Evolutionary conservation across 1,140 invertebrate genomes (phyloP).

Genomic region (Drosophila murphyi): DNA sequence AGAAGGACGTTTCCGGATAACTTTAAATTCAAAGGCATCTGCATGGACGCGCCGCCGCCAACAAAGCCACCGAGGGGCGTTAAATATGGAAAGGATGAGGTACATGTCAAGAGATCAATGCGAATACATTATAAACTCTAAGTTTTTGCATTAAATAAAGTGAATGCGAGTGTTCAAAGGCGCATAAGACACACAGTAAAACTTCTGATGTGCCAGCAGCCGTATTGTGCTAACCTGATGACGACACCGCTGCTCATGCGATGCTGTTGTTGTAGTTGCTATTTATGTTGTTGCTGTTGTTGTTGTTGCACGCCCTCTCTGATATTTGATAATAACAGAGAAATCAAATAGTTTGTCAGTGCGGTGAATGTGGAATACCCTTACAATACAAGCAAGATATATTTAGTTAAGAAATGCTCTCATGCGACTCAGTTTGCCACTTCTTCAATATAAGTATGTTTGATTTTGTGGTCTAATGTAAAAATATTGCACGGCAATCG

Average conservation of each 20-base stretch:
- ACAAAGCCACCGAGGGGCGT: conserved; percentile 92
- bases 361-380: neutral
- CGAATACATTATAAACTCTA: conserved; percentile 25
- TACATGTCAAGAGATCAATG: conserved; percentile 82
- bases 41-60: conserved; percentile 86
- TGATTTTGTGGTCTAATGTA: too few relatives aligned
- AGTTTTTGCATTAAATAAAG: neutral
- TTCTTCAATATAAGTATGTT: too few relatives aligned
- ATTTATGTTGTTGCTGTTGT: conserved; percentile 40
- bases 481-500: neutral
- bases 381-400: too few relatives aligned
- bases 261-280: conserved; percentile 8
- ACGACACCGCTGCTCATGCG: conserved; percentile 51
- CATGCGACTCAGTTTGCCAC: too few relatives aligned
- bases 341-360: conserved; percentile 3
- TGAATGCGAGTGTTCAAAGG: neutral
- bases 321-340: conserved; percentile 34
- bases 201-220: neutral
- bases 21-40: conserved; percentile 43
- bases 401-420: too few relatives aligned
- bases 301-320: conserved; percentile 64
- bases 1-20: conserved; percentile 14
- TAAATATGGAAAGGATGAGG: conserved; percentile 92
- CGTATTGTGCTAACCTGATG: conserved; percentile 35
- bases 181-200: neutral